These are phyloP conservation scores for Hyles lineata DNA, from an alignment of 2,888 invertebrate species.

Conservation along the genomic window DNA sequence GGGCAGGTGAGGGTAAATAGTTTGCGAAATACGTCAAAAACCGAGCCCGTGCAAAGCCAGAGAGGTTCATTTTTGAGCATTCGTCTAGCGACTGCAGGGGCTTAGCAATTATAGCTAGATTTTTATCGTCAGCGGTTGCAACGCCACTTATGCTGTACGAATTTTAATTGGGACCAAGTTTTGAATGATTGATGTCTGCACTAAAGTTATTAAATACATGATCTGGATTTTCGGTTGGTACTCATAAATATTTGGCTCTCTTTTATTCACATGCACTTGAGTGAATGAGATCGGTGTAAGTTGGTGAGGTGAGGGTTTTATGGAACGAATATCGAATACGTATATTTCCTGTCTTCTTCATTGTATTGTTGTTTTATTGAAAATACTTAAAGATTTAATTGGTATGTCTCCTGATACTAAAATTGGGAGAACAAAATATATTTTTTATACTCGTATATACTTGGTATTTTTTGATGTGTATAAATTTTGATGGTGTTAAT, in stretches of 20 bases:
- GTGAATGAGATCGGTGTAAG: neutral
- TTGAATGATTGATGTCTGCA: slow-evolving; percentile 54
- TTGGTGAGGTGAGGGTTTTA: too few species aligned
- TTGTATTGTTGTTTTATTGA: neutral
- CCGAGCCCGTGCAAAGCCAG: slow-evolving; percentile 42
- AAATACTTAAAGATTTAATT: too few species aligned
- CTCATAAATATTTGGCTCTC: neutral
- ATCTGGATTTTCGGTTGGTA: slow-evolving; percentile 14
- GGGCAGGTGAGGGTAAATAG: slow-evolving; percentile 9
- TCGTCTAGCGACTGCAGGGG: slow-evolving; percentile 42
- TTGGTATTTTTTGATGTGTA: too few species aligned
- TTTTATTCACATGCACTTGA: slow-evolving; percentile 6
- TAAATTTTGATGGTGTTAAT: too few species aligned
- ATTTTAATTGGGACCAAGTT: slow-evolving; percentile 78
- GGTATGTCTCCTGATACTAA: too few species aligned
- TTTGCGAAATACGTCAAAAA: slow-evolving; percentile 42
- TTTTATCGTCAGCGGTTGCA: slow-evolving; percentile 48
- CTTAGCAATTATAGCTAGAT: slow-evolving; percentile 59
- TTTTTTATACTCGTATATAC: too few species aligned
- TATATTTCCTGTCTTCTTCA: neutral
- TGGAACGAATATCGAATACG: neutral
- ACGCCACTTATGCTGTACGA: slow-evolving; percentile 60
- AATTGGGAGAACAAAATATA: too few species aligned
- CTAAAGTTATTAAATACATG: slow-evolving; percentile 28
- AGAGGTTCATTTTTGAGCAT: slow-evolving; percentile 44